Evolutionary conservation across 1,140 invertebrate genomes (phyloP).

Genomic region (Aphelinus atriplicis): DNA sequence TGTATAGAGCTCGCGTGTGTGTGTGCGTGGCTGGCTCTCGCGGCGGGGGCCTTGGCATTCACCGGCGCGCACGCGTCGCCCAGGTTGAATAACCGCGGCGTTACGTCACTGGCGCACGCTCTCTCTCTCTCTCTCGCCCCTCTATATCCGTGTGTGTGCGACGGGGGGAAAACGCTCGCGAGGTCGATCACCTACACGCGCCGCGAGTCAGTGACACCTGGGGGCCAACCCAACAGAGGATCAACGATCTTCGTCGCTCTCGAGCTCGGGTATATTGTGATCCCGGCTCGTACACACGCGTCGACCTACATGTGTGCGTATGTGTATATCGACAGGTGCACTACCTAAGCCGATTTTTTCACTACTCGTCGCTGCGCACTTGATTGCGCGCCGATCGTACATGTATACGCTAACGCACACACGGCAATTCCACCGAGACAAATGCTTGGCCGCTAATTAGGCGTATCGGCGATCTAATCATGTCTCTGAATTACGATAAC

Average conservation of each 20-base stretch:
- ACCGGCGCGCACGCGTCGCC: conserved; percentile 50
- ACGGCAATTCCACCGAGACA: not conserved
- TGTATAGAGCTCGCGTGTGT: too few species aligned
- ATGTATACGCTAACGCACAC: not conserved
- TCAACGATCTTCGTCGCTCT: conserved; percentile 48
- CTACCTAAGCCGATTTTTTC: not conserved
- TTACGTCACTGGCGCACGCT: conserved; percentile 64
- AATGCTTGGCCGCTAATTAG: conserved; percentile 19
- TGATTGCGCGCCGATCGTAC: too few species aligned
- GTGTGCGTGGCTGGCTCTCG: too few species aligned
- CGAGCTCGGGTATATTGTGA: not conserved
- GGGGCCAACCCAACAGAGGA: conserved; percentile 44
- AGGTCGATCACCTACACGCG: conserved; percentile 67
- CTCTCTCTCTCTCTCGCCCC: conserved; percentile 9
- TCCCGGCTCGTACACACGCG: too few species aligned
- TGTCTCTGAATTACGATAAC: conserved; percentile 33
- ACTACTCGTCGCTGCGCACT: too few species aligned
- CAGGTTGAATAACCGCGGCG: conserved; percentile 65
- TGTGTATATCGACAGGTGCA: not conserved
- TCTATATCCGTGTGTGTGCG: not conserved
- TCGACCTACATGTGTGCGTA: too few species aligned
- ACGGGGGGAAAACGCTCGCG: conserved; percentile 41
- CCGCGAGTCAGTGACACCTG: conserved; percentile 66
- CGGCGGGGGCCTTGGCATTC: conserved; percentile 58
- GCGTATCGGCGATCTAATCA: conserved; percentile 25